These are phyloP conservation scores for Reinhardtius hippoglossoides DNA, from an alignment of 2,113 vertebrate species.

Conservation along the genomic window DNA sequence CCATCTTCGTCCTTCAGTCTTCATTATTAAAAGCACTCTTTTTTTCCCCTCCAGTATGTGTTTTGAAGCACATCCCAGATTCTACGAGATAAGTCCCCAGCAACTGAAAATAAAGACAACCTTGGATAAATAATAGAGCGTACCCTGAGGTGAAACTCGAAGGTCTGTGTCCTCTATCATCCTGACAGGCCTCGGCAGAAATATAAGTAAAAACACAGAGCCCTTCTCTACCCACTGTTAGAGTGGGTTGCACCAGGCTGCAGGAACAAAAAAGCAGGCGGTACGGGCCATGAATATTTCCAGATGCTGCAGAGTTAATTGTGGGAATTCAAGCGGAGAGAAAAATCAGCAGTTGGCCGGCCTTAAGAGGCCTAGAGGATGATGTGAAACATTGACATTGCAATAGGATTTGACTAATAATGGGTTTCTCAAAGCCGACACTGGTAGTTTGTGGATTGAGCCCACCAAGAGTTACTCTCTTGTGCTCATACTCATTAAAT, in stretches of 20 bases:
- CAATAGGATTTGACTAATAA: conserved; percentile 35
- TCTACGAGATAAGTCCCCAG: background rate
- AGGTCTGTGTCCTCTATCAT: conserved; percentile 30
- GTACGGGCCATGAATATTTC: conserved; percentile 41
- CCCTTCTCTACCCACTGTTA: conserved; percentile 13
- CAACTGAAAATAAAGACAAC: conserved; percentile 3
- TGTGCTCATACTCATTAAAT: conserved; percentile 17
- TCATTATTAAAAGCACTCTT: conserved; percentile 2
- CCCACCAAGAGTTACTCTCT: background rate
- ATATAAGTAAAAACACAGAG: conserved; percentile 31
- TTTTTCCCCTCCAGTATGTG: background rate
- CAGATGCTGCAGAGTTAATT: conserved; percentile 53
- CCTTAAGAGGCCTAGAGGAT: conserved; percentile 20
- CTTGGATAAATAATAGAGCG: conserved; percentile 17
- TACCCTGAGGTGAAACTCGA: conserved; percentile 1
- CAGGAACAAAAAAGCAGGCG: conserved; percentile 7
- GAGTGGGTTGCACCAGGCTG: conserved; percentile 30
- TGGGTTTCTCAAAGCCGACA: background rate
- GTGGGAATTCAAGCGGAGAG: conserved; percentile 34
- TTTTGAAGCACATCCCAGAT: conserved; percentile 7
- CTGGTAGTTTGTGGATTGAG: conserved; percentile 34
- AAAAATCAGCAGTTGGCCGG: conserved; percentile 24
- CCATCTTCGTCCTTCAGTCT: conserved; percentile 20
- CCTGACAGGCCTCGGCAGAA: conserved; percentile 17
- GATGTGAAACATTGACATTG: conserved; percentile 24